phyloP scores from a whole-genome alignment of 2,797 vertebrate genomes.

The Thripadectes ignobilis region DNA sequence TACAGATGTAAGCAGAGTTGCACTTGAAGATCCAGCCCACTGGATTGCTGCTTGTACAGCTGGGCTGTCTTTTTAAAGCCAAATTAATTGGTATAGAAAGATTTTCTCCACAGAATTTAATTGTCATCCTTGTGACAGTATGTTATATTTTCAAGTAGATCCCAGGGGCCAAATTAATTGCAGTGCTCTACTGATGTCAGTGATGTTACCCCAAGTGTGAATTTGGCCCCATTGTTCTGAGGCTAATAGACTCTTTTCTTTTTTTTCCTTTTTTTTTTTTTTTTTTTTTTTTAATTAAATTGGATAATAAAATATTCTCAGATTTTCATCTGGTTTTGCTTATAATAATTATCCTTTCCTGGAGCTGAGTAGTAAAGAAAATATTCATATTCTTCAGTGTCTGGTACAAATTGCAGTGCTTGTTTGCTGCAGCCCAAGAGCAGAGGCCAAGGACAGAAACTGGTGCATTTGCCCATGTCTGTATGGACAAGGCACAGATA shows the following conservation, averaged over 20 bases:
- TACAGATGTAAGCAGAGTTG: not conserved
- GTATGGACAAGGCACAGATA: not conserved
- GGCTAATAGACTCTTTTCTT: conserved; percentile 32
- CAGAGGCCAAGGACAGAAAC: not conserved
- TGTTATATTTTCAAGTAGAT: conserved; percentile 56
- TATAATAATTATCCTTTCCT: conserved; percentile 60
- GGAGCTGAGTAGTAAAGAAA: conserved; percentile 58
- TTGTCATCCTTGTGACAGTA: conserved; percentile 20
- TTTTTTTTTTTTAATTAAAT: conserved; percentile 33
- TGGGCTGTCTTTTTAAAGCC: conserved; percentile 27
- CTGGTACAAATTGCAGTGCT: conserved; percentile 39
- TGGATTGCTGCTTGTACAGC: conserved; percentile 11
- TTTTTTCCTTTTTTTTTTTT: not conserved
- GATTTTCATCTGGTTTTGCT: conserved; percentile 65
- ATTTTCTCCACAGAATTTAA: conserved; percentile 45
- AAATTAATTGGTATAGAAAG: not conserved
- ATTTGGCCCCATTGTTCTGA: conserved; percentile 60
- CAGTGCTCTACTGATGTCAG: conserved; percentile 34
- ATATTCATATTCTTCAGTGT: conserved; percentile 52
- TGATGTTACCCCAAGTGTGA: conserved; percentile 54
- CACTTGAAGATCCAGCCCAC: not conserved
- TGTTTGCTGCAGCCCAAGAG: conserved; percentile 20
- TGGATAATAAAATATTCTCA: conserved; percentile 62
- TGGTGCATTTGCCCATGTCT: not conserved
- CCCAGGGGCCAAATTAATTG: conserved; percentile 55